These are phyloP conservation scores for Anguilla marmorata DNA, from an alignment of 2,797 vertebrate genomes.

Conservation along the genomic window DNA sequence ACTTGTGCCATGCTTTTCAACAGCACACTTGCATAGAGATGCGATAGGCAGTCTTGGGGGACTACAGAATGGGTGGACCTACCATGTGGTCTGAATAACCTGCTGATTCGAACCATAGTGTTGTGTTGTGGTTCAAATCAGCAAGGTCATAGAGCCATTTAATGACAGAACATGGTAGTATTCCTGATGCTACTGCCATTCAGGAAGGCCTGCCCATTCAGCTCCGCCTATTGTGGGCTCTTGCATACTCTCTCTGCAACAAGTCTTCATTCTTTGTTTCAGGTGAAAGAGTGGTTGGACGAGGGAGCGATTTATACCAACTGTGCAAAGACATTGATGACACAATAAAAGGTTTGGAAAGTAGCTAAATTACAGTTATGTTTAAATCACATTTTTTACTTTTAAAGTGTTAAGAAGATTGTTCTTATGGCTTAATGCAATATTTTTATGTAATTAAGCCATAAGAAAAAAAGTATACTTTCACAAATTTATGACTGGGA, in stretches of 20 bases:
- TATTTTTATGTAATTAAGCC: too few species aligned
- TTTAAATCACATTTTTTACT: background rate
- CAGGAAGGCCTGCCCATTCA: background rate
- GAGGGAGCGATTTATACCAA: slow-evolving; percentile 88
- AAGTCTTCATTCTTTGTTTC: background rate
- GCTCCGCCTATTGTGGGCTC: background rate
- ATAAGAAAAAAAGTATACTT: too few species aligned
- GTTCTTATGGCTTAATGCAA: background rate
- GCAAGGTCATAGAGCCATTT: background rate
- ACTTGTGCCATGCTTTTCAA: background rate
- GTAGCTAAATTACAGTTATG: background rate
- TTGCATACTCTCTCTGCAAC: background rate
- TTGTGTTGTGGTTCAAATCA: background rate
- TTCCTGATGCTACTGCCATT: background rate
- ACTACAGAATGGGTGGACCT: background rate
- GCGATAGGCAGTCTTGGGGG: background rate
- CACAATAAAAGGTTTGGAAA: slow-evolving; percentile 73
- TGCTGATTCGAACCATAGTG: background rate
- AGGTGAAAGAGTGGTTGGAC: slow-evolving; percentile 85
- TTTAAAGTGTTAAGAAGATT: background rate
- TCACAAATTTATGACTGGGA: too few species aligned
- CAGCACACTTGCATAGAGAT: background rate
- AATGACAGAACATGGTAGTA: background rate
- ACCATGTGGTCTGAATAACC: background rate
- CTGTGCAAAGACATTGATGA: slow-evolving; percentile 89